phyloP scores from a whole-genome alignment of 2,888 invertebrate genomes.

The Cylindroiulus punctatus region DNA sequence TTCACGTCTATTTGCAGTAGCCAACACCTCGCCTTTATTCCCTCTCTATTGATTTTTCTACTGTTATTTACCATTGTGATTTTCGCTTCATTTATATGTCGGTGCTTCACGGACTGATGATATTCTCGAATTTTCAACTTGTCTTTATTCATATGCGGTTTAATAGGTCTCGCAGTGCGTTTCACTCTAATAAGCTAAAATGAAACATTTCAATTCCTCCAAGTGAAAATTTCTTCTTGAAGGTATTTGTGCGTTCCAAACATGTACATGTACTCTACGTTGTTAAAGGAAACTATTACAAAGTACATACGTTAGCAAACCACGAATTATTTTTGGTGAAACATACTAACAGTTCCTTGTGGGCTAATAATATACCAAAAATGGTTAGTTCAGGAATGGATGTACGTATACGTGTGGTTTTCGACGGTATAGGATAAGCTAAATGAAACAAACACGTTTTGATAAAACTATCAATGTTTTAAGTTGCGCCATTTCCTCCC shows the following conservation, averaged over 20 bases:
- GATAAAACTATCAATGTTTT: too few relatives aligned
- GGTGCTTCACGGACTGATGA: slow-evolving; percentile 3
- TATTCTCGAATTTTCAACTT: background rate
- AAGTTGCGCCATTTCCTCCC: too few relatives aligned
- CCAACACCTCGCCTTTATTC: slow-evolving; percentile 14
- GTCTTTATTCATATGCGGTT: background rate
- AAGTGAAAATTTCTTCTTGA: background rate
- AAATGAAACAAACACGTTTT: too few relatives aligned
- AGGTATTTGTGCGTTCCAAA: too few relatives aligned
- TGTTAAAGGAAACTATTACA: background rate
- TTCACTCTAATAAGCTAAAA: background rate
- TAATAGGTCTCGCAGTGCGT: background rate
- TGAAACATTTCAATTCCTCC: background rate
- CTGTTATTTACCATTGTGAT: slow-evolving; percentile 20
- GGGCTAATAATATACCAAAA: slow-evolving; percentile 5
- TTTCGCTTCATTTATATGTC: slow-evolving; percentile 31
- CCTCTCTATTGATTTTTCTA: background rate
- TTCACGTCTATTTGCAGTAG: background rate
- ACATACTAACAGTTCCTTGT: background rate
- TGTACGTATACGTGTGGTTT: background rate
- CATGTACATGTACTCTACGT: background rate
- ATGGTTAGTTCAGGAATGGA: slow-evolving; percentile 7
- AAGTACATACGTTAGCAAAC: background rate
- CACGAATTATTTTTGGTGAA: background rate
- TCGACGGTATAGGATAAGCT: too few relatives aligned